Evolutionary conservation across 2,797 vertebrate species (phyloP).

Genomic region (Trematomus bernacchii): DNA sequence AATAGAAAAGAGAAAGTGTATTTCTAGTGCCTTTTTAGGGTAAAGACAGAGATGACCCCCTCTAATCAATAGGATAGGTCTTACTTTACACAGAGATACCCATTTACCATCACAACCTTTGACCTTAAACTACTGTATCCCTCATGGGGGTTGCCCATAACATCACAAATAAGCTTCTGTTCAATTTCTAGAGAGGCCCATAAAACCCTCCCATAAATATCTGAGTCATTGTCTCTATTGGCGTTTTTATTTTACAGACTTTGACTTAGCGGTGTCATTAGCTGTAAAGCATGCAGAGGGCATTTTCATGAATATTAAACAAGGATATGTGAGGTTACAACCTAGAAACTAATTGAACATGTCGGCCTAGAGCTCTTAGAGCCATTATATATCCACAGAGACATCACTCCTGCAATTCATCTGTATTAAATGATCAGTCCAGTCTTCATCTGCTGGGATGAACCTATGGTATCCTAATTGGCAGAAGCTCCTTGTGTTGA

Average conservation of each 20-base stretch:
- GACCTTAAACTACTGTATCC: not conserved
- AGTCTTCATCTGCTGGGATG: constrained; percentile 48
- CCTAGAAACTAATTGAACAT: not conserved
- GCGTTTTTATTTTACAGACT: constrained; percentile 1
- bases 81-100: not conserved
- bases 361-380: not conserved
- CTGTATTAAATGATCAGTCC: constrained; percentile 41
- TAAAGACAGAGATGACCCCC: constrained; percentile 2
- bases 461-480: constrained; percentile 56
- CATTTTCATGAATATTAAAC: not conserved
- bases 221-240: not conserved
- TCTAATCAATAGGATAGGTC: not conserved
- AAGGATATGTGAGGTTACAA: constrained; percentile 17
- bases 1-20: too few species aligned
- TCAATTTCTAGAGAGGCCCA: not conserved
- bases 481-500: constrained; percentile 18
- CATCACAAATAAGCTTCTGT: not conserved
- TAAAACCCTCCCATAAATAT: constrained; percentile 23
- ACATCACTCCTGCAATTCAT: constrained; percentile 17
- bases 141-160: not conserved
- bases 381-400: constrained; percentile 16
- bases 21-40: too few species aligned
- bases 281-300: constrained; percentile 2
- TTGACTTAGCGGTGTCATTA: constrained; percentile 6
- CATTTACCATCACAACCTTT: not conserved